Base-by-base conservation (phyloP, 2,888 invertebrate species). In the Ferrisia virgata region DNA sequence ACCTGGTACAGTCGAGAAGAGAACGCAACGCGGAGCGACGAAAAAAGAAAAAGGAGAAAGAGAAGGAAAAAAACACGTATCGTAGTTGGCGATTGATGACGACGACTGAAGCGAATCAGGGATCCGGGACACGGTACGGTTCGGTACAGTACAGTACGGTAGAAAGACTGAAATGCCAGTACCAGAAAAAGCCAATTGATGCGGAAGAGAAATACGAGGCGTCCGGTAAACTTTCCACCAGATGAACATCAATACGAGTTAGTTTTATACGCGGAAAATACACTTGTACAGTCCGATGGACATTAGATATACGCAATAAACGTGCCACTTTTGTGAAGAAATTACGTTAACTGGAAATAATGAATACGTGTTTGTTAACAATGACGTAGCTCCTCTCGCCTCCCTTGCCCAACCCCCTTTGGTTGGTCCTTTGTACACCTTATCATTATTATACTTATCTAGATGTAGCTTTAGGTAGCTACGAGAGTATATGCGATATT, bases 181-280 rank as follows among this genome's bases (percentile, higher is more conserved):
- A 43, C 79, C 43, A 79, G 79, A 79, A 79, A 79, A 79, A 79
- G 47, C 43, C 43, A 79, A 79, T 31, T 79, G 79, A 79, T 79
- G 79, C 79, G 79, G 79, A 79, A 79, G 79, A 79, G 79, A 79
- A 79, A 79, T 79, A 79, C 79, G 79, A 79, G 79, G 79, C 79
- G 79, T 79, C 79, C 79, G 79, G 79, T 79, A 79, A 79, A 79
- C 43, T 79, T 79, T 79, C 79, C 79, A 79, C 43, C 43, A 79
- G 47, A 79, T 79, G 79, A 79, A 79, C 79, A 79, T 79, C 79
- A 79, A 79, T 79, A 40, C 43, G 47, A 43, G 79, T 43, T 47
- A 79, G 43, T 47, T 79, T 79, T 79, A 79, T 79, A 79, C 31
- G 79, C 79, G 79, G 79, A 79, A 79, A 79, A 79, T 79, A 79